Evolutionary conservation across 2,797 vertebrate species (phyloP), one percentile per base, ranked within the genome.

Genomic region (Odontamblyopus lacepedii): DNA sequence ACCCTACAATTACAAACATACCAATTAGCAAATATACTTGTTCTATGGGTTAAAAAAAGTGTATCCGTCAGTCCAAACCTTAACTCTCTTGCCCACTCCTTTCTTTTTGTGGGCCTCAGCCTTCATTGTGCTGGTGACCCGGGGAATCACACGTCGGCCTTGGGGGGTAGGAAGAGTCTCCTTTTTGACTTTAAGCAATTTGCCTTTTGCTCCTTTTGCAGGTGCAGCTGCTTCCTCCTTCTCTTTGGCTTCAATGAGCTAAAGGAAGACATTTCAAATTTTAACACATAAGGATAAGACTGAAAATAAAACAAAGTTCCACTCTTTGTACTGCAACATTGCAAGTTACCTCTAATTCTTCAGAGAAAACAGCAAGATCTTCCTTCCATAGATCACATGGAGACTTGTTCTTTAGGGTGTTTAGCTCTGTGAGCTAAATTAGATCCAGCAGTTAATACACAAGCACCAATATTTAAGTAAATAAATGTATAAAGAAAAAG

Each of bases 61-160:
- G 35, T 35, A 29, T 11, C 16, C 9, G 50, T 23, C 29, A n/a
- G 30, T 1, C 32, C 75, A 4, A 15, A 91, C 93, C 91, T 91
- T 94, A 87, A 93, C 81, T 86, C 95, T 94, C 85, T 89, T 95
- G 53, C 83, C 85, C 1, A 83, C 89, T 67, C 77, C 87, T 76
- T 88, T 92, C 90, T 94, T 99, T 86, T 88, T 97, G 80, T 90
- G 93, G 8, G 96, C 97, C 0, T 96, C 97, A 23, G 94, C 95
- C 84, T 96, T 99, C 97, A 99, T 98, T 79, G 95, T 92, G 71
- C 92, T 87, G 69, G 97, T 99, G 44, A 99, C 78, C 7, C 78
- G 94, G 0, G 98, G 98, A 69, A 98, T 77, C 16, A 99, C 93
- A 0, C 98, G 94, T 6, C 93, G 85, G 1, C 97, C 98, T 38